Percentiles rank a stretch among this genome's conserved stretches.
phyloP scores from a whole-genome alignment of 1,140 invertebrate species.

The Phthorimaea operculella region DNA sequence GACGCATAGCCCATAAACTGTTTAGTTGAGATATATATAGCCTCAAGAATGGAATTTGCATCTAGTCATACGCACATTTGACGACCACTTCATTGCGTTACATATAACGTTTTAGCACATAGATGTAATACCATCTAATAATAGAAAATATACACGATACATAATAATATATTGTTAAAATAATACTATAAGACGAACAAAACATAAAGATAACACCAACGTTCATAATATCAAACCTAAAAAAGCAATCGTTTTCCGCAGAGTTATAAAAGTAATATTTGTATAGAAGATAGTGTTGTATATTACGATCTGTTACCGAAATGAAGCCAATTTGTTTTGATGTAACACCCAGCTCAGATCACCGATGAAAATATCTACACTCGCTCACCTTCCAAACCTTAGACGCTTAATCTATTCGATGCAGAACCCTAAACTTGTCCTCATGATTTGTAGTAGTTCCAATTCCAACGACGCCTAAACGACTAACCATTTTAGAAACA shows the following conservation, averaged over 20 bases:
- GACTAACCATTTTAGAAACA: slow-evolving; percentile 64
- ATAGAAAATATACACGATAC: slow-evolving; percentile 51
- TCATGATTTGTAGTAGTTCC: slow-evolving; percentile 9
- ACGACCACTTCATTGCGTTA: slow-evolving; percentile 62
- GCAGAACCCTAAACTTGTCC: background rate
- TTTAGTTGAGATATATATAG: slow-evolving; percentile 30
- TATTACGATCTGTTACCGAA: slow-evolving; percentile 67
- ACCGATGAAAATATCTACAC: slow-evolving; percentile 30
- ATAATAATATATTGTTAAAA: slow-evolving; percentile 51
- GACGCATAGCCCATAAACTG: slow-evolving; percentile 50
- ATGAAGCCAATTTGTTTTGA: slow-evolving; percentile 59
- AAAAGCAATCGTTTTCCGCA: slow-evolving; percentile 47
- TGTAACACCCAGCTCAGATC: slow-evolving; percentile 65
- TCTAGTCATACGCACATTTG: slow-evolving; percentile 53
- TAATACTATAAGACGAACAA: slow-evolving; percentile 47
- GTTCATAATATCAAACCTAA: slow-evolving; percentile 51
- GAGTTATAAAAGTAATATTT: slow-evolving; percentile 30
- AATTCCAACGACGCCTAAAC: slow-evolving; percentile 23
- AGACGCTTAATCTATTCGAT: background rate
- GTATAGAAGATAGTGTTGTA: slow-evolving; percentile 19
- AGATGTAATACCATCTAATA: slow-evolving; percentile 52
- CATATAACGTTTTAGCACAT: slow-evolving; percentile 66
- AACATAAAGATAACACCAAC: slow-evolving; percentile 38
- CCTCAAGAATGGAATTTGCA: slow-evolving; percentile 47
- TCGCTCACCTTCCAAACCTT: slow-evolving; percentile 29